Base-by-base conservation (phyloP, 2,888 invertebrate species). In the Choristoneura rosaceana region DNA sequence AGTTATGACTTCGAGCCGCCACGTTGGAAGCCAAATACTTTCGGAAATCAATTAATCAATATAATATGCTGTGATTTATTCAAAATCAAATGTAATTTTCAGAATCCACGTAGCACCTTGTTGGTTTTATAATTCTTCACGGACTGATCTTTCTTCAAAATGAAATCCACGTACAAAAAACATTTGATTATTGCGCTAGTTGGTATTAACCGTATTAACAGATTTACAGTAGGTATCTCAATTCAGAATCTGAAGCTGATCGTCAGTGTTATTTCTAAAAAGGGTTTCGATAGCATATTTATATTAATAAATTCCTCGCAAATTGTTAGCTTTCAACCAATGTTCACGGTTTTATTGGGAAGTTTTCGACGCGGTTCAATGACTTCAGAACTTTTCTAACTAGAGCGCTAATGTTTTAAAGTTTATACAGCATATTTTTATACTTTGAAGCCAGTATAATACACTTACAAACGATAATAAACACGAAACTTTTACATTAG, bases 1-100 rank as follows among this genome's bases (percentile, higher is more conserved):
- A 61, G 66, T 71, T 66, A 66, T 71, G 52, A 52, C 66, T 60
- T 33, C 45, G 55, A 25, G 10, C 10, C 64, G n/a, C 34, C 34
- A 43, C 43, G 43, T 47, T 17, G n/a, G 4, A 61, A 38, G 38
- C 17, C 33, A 45, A 33, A 69, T 15, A 33, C 55, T 55, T 25
- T 25, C 25, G 4, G 25, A 55, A 43, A 43, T 47, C 0, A 5
- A 47, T n/a, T n/a, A 43, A 9, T 43, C 4, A 47, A 5, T 47
- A n/a, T n/a, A 4, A 45, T 14, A 14, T n/a, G 0, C 14, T n/a
- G 47, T 47, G n/a, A 4, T n/a, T 0, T 45, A 12, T n/a, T 47
- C 4, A 47, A 14, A 47, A 14, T 14, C 12, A 45, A 45, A 45
- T 45, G 45, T 12, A 45, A 45, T 0, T 45, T 45, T 45, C 12